Evolutionary conservation across 2,888 invertebrate genomes (phyloP), one percentile per base, ranked within the genome.

Genomic region (Flexamia atlantica): DNA sequence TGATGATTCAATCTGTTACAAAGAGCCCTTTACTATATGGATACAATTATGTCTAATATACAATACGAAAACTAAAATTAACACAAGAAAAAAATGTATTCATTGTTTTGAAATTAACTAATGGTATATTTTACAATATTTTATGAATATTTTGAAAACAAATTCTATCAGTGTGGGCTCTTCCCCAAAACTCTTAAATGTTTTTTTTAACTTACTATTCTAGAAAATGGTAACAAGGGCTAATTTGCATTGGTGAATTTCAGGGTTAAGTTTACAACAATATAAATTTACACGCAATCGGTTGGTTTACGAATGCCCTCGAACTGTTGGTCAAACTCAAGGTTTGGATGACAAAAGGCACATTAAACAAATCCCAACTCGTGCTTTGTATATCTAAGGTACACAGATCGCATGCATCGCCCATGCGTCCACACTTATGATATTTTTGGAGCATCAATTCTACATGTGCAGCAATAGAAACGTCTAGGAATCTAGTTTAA

Each of bases 381-480:
- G 72, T 72, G 42, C 72, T 40, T 40, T 17, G n/a, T 72, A 72
- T 5, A 17, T 64, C 64, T 64, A 64, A 64, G 64, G 64, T 64
- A 72, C 42, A 72, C 20, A 25, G 9, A 72, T n/a, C 3, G 42
- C 72, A 42, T 40, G 68, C 36, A 30, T 30, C 36, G 68, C 30
- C 17, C 68, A 36, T 68, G 36, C 40, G 72, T 23, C 36, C 42
- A 53, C 36, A 36, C 36, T 36, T 36, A 36, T 36, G 20, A 53
- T 28, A 53, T 79, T 28, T 57, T 50, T n/a, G 32, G 12, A 32
- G 36, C 32, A 32, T 79, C 79, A 79, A 79, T 79, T 79, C 79
- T 50, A 57, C 46, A 53, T 79, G 79, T 79, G 79, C 79, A 79
- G 79, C 79, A 79, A 79, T 79, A 30, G 57, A 79, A 79, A 57